Evolutionary conservation across 2,113 vertebrate genomes (phyloP).

Genomic region (Pholis gunnellus): DNA sequence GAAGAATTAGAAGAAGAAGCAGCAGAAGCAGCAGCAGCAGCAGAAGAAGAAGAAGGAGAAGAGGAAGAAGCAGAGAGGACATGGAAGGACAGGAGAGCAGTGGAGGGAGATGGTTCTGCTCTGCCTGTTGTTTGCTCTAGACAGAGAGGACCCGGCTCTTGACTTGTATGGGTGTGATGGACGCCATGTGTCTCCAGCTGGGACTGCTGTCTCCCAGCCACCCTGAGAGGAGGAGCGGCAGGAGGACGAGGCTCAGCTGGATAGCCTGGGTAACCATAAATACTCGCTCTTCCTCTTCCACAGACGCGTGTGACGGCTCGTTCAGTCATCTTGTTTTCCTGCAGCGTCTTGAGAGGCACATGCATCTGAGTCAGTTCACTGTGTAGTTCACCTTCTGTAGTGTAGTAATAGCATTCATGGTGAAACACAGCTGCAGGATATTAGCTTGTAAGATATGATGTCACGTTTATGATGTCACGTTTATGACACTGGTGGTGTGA

Average conservation of each 20-base stretch:
- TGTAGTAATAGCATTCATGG: neutral
- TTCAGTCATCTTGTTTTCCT: neutral
- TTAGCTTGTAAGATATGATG: no score
- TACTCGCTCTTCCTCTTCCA: conserved; percentile 4
- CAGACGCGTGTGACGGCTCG: neutral
- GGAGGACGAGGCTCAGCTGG: conserved; percentile 74
- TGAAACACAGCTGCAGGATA: neutral
- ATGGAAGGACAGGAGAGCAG: neutral
- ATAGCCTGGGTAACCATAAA: conserved; percentile 74
- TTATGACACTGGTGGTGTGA: neutral
- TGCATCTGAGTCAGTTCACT: neutral
- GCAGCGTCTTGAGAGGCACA: neutral
- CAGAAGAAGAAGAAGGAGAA: neutral
- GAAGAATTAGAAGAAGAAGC: neutral
- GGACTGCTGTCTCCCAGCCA: conserved; percentile 71
- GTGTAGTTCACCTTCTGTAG: neutral
- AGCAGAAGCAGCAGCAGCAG: neutral
- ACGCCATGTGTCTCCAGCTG: conserved; percentile 70
- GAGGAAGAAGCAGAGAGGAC: neutral
- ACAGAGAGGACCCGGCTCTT: neutral
- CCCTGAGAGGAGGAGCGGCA: conserved; percentile 52
- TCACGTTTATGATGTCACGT: neutral
- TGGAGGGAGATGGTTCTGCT: neutral
- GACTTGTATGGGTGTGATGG: conserved; percentile 62
- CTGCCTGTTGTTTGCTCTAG: neutral